A percentile compares a stretch with the other conserved stretches of the same genome.
phyloP scores from a whole-genome alignment of 2,797 vertebrate species.

The Acestrorhynchus altus region DNA sequence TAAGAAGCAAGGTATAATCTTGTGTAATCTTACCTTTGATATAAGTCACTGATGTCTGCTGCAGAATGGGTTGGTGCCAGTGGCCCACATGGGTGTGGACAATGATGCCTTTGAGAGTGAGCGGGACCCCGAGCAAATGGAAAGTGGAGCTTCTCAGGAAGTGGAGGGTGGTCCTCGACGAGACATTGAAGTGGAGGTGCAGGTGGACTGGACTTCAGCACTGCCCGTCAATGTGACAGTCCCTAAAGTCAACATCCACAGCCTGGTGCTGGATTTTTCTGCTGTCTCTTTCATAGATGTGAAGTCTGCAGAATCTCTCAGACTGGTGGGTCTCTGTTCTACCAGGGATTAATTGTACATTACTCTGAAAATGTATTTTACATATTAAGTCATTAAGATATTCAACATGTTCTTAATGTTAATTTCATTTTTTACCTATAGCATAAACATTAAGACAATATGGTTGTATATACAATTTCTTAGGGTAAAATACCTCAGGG shows the following conservation, averaged over 20 bases:
- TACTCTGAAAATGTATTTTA: too few relatives aligned
- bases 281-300: slow-evolving; percentile 85
- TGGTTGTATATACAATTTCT: too few relatives aligned
- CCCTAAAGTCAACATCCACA: slow-evolving; percentile 84
- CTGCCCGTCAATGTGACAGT: slow-evolving; percentile 84
- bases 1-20: background rate
- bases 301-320: slow-evolving; percentile 82
- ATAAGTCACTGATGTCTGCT: slow-evolving; percentile 25
- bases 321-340: slow-evolving; percentile 71
- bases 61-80: slow-evolving; percentile 72
- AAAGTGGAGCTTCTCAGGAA: slow-evolving; percentile 65
- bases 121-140: slow-evolving; percentile 62
- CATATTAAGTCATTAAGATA: too few relatives aligned
- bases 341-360: background rate
- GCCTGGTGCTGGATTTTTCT: slow-evolving; percentile 85
- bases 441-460: too few relatives aligned
- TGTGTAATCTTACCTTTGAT: slow-evolving; percentile 19
- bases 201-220: slow-evolving; percentile 85
- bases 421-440: too few relatives aligned
- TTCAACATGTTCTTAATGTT: too few relatives aligned
- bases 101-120: slow-evolving; percentile 80
- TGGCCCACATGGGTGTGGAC: slow-evolving; percentile 59
- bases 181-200: slow-evolving; percentile 71
- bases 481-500: too few relatives aligned
- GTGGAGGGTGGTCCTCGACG: slow-evolving; percentile 63